Conservation (phyloP, 2,888 invertebrate genomes). For the Abrostola triplasia region DNA sequence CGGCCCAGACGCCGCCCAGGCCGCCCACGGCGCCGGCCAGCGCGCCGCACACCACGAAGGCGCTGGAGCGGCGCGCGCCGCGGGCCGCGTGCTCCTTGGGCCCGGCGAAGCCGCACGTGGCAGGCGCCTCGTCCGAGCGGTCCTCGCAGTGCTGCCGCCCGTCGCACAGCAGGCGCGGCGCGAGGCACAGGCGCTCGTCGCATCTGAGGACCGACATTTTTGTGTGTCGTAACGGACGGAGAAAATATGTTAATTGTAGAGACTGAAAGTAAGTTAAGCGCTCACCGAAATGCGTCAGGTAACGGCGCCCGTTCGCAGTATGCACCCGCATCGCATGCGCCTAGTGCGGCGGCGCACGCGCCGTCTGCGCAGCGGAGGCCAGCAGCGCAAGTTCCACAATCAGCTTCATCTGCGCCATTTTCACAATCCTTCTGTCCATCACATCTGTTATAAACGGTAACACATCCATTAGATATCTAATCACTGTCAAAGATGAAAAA, state of each 20-base stretch:
- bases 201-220: slow-evolving; percentile 70
- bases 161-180: slow-evolving; percentile 91
- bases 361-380: slow-evolving; percentile 90
- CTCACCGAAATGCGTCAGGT: slow-evolving; percentile 79
- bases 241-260: not conserved
- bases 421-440: slow-evolving; percentile 95
- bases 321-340: slow-evolving; percentile 88
- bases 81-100: slow-evolving; percentile 19
- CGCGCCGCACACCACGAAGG: slow-evolving; percentile 69
- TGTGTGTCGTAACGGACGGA: not conserved
- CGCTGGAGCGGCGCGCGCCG: slow-evolving; percentile 58
- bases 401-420: slow-evolving; percentile 92
- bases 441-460: slow-evolving; percentile 79
- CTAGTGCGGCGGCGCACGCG: slow-evolving; percentile 90
- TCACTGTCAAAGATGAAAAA: not conserved
- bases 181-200: slow-evolving; percentile 92
- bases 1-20: slow-evolving; percentile 65
- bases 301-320: slow-evolving; percentile 75
- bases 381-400: slow-evolving; percentile 91
- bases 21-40: slow-evolving; percentile 67
- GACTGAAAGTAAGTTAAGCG: not conserved
- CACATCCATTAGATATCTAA: not conserved
- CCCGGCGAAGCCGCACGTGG: slow-evolving; percentile 86
- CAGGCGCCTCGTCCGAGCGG: slow-evolving; percentile 92
- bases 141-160: slow-evolving; percentile 93